These are phyloP conservation scores for Diaphora mendica DNA, from an alignment of 2,888 invertebrate species.

Conservation along the genomic window DNA sequence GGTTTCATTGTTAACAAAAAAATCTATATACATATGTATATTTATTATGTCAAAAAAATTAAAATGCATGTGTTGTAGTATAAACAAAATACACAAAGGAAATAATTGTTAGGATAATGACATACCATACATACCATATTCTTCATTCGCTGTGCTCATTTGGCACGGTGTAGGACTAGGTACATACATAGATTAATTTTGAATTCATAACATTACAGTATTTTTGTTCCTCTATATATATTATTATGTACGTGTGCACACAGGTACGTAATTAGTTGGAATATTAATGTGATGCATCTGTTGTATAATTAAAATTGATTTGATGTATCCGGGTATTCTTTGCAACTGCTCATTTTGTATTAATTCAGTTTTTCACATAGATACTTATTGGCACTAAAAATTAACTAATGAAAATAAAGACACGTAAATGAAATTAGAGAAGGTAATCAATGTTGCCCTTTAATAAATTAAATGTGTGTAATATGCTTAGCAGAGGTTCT, in stretches of 20 bases:
- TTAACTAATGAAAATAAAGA: neutral
- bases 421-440: neutral
- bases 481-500: neutral
- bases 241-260: slow-evolving; percentile 36
- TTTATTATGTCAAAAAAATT: neutral
- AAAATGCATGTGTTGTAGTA: neutral
- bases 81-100: neutral
- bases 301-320: slow-evolving; percentile 36
- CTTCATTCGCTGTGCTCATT: slow-evolving; percentile 5
- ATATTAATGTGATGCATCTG: slow-evolving; percentile 41
- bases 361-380: slow-evolving; percentile 26
- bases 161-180: neutral
- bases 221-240: slow-evolving; percentile 36
- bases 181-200: slow-evolving; percentile 23
- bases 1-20: too few relatives aligned
- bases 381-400: neutral
- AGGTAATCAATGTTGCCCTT: neutral
- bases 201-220: slow-evolving; percentile 34
- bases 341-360: slow-evolving; percentile 27
- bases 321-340: slow-evolving; percentile 42
- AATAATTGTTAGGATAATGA: slow-evolving; percentile 1
- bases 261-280: slow-evolving; percentile 37
- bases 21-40: neutral
- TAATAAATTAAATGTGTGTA: neutral
- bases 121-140: neutral